Evolutionary conservation across 1,140 invertebrate genomes (phyloP), one percentile per base, ranked within the genome.

Genomic region (Sinella curviseta): DNA sequence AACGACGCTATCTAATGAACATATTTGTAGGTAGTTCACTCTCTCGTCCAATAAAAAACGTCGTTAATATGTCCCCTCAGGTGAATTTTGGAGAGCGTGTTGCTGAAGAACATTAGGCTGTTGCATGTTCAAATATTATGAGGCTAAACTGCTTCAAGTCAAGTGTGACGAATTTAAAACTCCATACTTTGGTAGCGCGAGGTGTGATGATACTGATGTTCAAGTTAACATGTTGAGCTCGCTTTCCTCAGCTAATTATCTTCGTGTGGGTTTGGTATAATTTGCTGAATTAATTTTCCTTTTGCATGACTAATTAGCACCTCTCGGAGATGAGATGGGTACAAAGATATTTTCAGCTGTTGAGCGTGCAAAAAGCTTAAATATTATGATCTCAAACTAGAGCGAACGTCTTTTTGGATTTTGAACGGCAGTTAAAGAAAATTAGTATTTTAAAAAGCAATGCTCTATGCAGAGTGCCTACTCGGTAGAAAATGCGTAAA

Each of bases 251-350:
- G 26, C 65, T 31, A 70, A 70, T 70, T 70, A 70, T 70, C 31
- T 24, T 70, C 31, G 8, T 48, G 39, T 48, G 39, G 31, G 14
- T 24, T 60, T 70, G 2, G 12, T 17, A 8, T 70, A 70, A 33
- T 70, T 70, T 70, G 31, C 65, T 70, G 65, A 70, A 70, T 70
- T 70, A 70, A 70, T 70, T 70, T 70, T 4, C 20, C 8, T 70
- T 70, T 30, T 70, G 65, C 26, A 70, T 70, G 65, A 31, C 26
- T 70, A 70, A 70, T 70, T 31, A 33, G 26, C 65, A 70, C 65
- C 26, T 70, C 16, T 26, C 16, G 24, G 4, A n/a, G 8, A 65
- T 65, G 16, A 65, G 57, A 65, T 65, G 57, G 16, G 57, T n/a
- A 26, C 26, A 65, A 8, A 65, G 57, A 65, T 65, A 12, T 65